Conservation (phyloP, 1,140 invertebrate genomes). For the Scylla paramamosain region DNA sequence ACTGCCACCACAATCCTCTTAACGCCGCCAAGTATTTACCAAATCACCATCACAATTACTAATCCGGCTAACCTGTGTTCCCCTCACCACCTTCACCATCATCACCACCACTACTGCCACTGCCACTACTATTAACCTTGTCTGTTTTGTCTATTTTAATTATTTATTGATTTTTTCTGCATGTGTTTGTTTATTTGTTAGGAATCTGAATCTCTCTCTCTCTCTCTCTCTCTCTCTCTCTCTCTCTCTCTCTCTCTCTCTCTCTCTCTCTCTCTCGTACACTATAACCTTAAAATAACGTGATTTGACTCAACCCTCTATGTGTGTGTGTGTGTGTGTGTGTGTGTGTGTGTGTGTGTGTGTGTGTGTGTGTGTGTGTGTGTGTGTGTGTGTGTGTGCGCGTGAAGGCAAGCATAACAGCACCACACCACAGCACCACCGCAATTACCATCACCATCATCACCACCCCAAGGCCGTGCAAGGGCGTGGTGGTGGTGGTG, state of each 20-base stretch:
- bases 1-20: not conserved
- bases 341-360: slow-evolving; percentile 12
- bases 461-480: not conserved
- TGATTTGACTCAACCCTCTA: not conserved
- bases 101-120: not conserved
- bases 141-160: not conserved
- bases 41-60: not conserved
- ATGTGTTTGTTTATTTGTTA: not conserved
- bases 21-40: not conserved
- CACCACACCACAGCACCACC: not conserved
- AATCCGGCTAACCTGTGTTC: not conserved
- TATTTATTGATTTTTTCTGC: not conserved
- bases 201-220: too few species aligned
- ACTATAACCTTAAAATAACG: too few species aligned
- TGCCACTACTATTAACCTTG: not conserved
- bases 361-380: not conserved
- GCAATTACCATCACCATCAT: not conserved
- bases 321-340: not conserved
- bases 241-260: too few species aligned
- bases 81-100: not conserved
- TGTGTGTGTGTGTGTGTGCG: too few species aligned
- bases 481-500: not conserved
- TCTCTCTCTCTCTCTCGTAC: too few species aligned
- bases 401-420: too few species aligned
- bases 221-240: too few species aligned